Evolutionary conservation across 2,797 vertebrate species (phyloP), one percentile per base, ranked within the genome.

Genomic region (Hydrocynus forskahlii): DNA sequence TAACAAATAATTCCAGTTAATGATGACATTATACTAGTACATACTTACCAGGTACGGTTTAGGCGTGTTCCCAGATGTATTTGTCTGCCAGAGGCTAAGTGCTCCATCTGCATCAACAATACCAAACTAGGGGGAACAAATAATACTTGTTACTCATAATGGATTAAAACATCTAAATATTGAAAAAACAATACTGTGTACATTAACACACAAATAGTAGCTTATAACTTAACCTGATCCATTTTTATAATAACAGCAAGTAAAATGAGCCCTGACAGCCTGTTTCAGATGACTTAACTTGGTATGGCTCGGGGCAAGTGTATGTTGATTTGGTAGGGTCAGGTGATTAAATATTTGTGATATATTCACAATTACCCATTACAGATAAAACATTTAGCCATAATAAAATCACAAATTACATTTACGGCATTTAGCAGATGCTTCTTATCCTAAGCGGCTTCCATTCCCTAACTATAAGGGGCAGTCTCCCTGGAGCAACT

Each of bases 61-160:
- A 74, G 96, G 96, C 77, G 96, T 91, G 69, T 90, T 95, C 83
- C 97, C 97, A 82, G 94, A 96, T 69, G 96, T 97, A 81, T 96
- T 98, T 91, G 97, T 98, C 87, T 99, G 98, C 95, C 98, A 99
- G 48, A 99, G 95, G 92, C 96, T 98, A 91, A 99, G 93, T 85
- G 93, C 96, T 86, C 98, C 98, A 84, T 99, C 98, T 77, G 96
- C 97, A 90, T 99, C 98, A 80, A 97, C 95, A 76, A 99, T 96
- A 85, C 98, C 98, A 87, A 99, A 99, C 97, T 99, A 84, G 60
- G 83, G 59, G 72, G 55, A 23, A 16, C 38, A 59, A 25, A 48
- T 48, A 25, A 16, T 0, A 63, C 38, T 14, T 29, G 23, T 63
- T 29, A 63, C 25, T 35, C 13, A 64, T 2, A 35, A 7, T 25